Percentiles rank a stretch among this genome's conserved stretches.
phyloP scores from a whole-genome alignment of 2,888 invertebrate species.

The Parascotia fuliginaria region DNA sequence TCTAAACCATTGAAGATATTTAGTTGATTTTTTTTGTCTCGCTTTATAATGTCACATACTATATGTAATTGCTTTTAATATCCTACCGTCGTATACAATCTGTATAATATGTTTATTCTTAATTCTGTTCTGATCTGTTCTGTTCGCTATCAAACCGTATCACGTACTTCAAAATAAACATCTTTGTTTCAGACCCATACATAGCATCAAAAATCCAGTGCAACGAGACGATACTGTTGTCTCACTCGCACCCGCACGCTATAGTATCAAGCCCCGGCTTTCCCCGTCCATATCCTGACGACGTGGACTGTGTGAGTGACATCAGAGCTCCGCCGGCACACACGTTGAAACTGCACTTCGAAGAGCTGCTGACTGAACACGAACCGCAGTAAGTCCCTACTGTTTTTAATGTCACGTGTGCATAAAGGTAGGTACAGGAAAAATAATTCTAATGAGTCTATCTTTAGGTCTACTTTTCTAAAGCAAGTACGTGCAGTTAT shows the following conservation, averaged over 20 bases:
- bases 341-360: conserved; percentile 90
- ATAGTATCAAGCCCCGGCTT: conserved; percentile 93
- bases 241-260: conserved; percentile 88
- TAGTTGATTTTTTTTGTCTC: too few relatives aligned
- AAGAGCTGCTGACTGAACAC: conserved; percentile 91
- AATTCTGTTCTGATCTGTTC: too few relatives aligned
- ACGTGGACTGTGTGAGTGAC: conserved; percentile 90
- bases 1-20: too few relatives aligned
- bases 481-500: too few relatives aligned
- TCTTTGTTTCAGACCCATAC: conserved; percentile 72
- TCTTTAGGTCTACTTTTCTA: background rate
- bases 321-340: conserved; percentile 89
- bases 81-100: too few relatives aligned
- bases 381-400: conserved; percentile 87
- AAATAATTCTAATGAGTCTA: background rate
- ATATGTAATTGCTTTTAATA: too few relatives aligned
- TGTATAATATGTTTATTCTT: too few relatives aligned
- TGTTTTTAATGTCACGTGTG: background rate
- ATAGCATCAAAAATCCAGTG: conserved; percentile 81
- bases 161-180: too few relatives aligned
- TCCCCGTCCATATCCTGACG: conserved; percentile 91
- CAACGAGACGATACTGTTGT: conserved; percentile 89
- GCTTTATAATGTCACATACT: too few relatives aligned
- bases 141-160: too few relatives aligned
- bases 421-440: too few relatives aligned